phyloP scores from a whole-genome alignment of 2,113 vertebrate species.

The Neomonachus schauinslandi region DNA sequence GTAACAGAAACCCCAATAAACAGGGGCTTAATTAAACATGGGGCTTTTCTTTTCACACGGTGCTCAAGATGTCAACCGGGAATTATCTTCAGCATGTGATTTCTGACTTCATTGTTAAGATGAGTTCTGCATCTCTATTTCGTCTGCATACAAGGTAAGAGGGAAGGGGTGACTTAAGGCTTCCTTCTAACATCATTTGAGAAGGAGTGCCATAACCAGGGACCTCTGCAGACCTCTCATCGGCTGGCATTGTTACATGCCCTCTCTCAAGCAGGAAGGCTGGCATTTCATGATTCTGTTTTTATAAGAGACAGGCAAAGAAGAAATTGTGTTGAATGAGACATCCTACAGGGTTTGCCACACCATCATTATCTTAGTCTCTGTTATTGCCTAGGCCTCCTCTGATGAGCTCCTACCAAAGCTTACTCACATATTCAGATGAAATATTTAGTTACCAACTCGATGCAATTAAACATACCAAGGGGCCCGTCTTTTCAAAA shows the following conservation, averaged over 20 bases:
- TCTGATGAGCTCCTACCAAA: neutral
- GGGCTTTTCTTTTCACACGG: neutral
- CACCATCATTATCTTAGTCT: neutral
- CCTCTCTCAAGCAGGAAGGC: neutral
- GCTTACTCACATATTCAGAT: neutral
- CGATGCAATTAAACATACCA: neutral
- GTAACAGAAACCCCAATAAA: neutral
- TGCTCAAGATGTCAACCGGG: neutral
- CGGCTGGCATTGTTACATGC: neutral
- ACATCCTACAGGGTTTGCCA: neutral
- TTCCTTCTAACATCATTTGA: neutral
- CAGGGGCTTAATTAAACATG: neutral
- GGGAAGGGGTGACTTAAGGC: rapidly evolving
- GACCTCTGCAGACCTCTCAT: neutral
- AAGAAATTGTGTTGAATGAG: neutral
- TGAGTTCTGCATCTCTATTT: neutral
- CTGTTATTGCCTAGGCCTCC: neutral
- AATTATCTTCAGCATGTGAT: neutral
- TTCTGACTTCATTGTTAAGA: neutral
- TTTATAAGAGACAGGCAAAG: neutral
- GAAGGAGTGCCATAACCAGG: neutral
- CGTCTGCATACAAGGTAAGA: neutral
- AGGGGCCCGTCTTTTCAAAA: constrained; percentile 26
- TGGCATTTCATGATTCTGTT: neutral
- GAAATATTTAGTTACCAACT: constrained; percentile 48